Percentiles rank a stretch among this genome's conserved stretches.
These are phyloP conservation scores for Eristalis tenax DNA, from an alignment of 2,888 invertebrate genomes.

Conservation along the genomic window DNA sequence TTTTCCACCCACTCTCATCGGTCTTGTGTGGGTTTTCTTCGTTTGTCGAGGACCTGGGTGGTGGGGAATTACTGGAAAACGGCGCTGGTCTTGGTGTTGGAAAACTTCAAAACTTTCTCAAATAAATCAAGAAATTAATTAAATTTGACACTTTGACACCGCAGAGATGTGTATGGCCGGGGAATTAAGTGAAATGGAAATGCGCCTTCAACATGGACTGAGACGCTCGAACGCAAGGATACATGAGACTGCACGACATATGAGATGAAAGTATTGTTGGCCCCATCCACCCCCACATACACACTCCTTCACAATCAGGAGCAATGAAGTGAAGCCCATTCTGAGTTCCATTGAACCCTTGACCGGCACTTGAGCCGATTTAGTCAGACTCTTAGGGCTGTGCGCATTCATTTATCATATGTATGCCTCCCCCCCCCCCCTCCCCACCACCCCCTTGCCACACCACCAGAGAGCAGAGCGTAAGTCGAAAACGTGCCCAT, in stretches of 20 bases:
- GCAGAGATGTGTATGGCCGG: slow-evolving; percentile 25
- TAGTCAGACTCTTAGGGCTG: slow-evolving; percentile 5
- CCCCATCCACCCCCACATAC: neutral
- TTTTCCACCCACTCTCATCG: neutral
- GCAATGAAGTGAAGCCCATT: slow-evolving; percentile 30
- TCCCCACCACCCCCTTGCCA: slow-evolving; percentile 1
- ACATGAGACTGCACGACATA: neutral
- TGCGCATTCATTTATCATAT: slow-evolving; percentile 55
- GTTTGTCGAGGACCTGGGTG: slow-evolving; percentile 25
- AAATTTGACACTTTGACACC: slow-evolving; percentile 78
- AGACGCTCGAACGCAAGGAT: neutral
- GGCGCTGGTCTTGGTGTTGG: slow-evolving; percentile 33
- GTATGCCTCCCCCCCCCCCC: neutral
- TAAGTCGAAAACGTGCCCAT: slow-evolving; percentile 56
- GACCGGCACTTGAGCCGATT: slow-evolving; percentile 53
- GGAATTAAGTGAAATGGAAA: slow-evolving; percentile 47
- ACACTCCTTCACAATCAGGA: neutral
- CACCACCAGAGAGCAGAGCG: neutral
- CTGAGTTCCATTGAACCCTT: slow-evolving; percentile 36
- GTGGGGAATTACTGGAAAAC: neutral
- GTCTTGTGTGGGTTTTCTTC: slow-evolving; percentile 38
- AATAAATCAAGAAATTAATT: slow-evolving; percentile 81
- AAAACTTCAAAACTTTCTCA: slow-evolving; percentile 75
- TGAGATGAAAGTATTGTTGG: neutral
- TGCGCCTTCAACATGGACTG: slow-evolving; percentile 11